Evolutionary conservation across 1,140 invertebrate species (phyloP).

Genomic region (Orius insidiosus): DNA sequence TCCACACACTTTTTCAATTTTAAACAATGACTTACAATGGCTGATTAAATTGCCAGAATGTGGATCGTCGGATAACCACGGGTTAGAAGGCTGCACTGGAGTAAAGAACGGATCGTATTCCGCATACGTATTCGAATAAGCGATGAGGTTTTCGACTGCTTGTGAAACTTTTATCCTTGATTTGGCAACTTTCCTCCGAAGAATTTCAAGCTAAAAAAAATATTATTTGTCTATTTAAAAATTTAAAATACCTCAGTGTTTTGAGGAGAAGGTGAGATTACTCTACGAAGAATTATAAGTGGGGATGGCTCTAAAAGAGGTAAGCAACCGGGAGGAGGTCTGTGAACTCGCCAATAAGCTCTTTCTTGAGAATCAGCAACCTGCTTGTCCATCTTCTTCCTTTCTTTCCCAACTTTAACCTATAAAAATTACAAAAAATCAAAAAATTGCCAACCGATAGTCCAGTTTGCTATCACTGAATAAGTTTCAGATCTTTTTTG

Average conservation of each 20-base stretch:
- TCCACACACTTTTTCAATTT: constrained; percentile 11
- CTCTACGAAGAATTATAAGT: constrained; percentile 36
- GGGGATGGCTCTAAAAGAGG: constrained; percentile 71
- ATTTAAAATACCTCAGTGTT: constrained; percentile 9
- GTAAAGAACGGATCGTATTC: constrained; percentile 80
- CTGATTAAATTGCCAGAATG: constrained; percentile 81
- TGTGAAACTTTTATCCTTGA: constrained; percentile 79
- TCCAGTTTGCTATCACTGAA: no score
- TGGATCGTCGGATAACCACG: constrained; percentile 83
- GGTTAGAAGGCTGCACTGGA: constrained; percentile 78
- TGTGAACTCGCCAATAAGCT: constrained; percentile 89
- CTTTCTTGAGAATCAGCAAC: constrained; percentile 90
- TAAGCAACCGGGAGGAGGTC: constrained; percentile 73
- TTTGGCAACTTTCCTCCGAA: constrained; percentile 61
- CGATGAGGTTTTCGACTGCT: constrained; percentile 65
- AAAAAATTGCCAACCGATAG: no score
- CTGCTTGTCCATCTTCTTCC: constrained; percentile 89
- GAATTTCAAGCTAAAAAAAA: constrained; percentile 62
- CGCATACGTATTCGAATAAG: constrained; percentile 67
- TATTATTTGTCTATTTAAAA: no score
- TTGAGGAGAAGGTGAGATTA: not conserved
- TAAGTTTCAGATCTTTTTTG: no score
- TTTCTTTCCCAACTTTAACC: constrained; percentile 73
- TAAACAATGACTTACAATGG: constrained; percentile 69
- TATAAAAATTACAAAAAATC: constrained; percentile 23